Conservation (phyloP, 2,888 invertebrate genomes). For the Trichacis sp. region DNA sequence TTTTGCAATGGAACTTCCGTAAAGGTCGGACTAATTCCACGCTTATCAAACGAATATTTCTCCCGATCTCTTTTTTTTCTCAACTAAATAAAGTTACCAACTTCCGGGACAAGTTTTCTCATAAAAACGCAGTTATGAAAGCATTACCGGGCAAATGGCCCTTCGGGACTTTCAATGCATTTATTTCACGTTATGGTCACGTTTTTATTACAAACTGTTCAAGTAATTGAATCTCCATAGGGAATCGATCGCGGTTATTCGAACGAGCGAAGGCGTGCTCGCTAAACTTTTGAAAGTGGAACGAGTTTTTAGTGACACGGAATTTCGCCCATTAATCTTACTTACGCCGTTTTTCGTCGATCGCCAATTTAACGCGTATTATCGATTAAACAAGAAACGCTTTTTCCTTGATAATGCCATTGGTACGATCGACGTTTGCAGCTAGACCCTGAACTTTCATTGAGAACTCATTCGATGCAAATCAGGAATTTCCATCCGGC, state of each 20-base stretch:
- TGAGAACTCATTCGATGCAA: conserved; percentile 43
- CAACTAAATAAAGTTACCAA: background rate
- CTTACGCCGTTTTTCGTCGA: background rate
- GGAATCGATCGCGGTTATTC: conserved; percentile 24
- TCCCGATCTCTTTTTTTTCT: background rate
- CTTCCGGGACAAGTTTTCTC: background rate
- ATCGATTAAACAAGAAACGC: background rate
- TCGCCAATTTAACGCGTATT: background rate
- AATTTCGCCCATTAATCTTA: conserved; percentile 18
- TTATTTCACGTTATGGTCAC: conserved; percentile 22
- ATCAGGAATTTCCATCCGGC: conserved; percentile 33
- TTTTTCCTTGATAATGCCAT: conserved; percentile 7
- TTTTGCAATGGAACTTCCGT: conserved; percentile 23
- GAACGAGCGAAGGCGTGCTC: conserved; percentile 8
- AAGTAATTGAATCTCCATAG: conserved; percentile 30
- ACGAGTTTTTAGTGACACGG: background rate
- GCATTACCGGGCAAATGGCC: conserved; percentile 14
- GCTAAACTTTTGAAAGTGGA: conserved; percentile 5
- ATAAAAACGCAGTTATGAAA: background rate
- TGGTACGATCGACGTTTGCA: conserved; percentile 43
- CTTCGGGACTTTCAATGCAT: conserved; percentile 18
- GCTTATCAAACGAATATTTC: background rate
- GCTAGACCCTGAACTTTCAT: conserved; percentile 40
- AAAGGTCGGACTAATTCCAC: conserved; percentile 17
- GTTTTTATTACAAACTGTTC: conserved; percentile 26